Evolutionary conservation across 2,797 vertebrate species (phyloP).

Genomic region (Ispidina lecontei): DNA sequence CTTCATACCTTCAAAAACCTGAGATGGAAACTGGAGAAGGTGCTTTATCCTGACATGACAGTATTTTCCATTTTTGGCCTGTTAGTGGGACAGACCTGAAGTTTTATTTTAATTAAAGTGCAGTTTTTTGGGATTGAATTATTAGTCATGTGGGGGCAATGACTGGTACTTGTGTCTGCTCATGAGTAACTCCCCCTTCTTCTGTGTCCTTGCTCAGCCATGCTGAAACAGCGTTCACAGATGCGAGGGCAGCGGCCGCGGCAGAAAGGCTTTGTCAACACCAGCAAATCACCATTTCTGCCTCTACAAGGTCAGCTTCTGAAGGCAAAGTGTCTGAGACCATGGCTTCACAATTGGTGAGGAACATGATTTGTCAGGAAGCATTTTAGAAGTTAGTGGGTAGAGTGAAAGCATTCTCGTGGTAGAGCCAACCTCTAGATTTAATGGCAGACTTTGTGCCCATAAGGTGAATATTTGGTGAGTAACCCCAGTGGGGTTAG

Average conservation of each 20-base stretch:
- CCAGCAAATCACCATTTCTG: conserved; percentile 19
- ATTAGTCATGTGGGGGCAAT: neutral
- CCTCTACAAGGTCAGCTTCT: conserved; percentile 20
- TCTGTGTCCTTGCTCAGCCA: conserved; percentile 27
- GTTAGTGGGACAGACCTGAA: neutral
- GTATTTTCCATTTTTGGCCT: neutral
- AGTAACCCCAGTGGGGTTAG: neutral
- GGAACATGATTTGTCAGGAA: neutral
- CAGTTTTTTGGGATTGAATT: neutral
- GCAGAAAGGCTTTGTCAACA: conserved; percentile 41
- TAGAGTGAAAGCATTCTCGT: neutral
- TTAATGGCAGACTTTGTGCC: neutral
- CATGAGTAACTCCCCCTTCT: neutral
- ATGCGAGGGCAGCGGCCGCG: neutral
- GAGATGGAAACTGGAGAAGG: neutral
- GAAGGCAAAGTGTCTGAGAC: neutral
- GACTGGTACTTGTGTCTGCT: neutral
- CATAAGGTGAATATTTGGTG: neutral
- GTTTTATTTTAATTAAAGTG: neutral
- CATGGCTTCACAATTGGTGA: neutral
- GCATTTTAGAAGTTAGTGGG: neutral
- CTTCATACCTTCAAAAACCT: neutral
- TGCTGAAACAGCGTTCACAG: neutral
- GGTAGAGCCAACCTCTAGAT: neutral
- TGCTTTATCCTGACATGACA: neutral